A percentile compares a stretch with the other conserved stretches of the same genome.
These are phyloP conservation scores for Acronicta leporina DNA, from an alignment of 2,888 invertebrate species.

Conservation along the genomic window DNA sequence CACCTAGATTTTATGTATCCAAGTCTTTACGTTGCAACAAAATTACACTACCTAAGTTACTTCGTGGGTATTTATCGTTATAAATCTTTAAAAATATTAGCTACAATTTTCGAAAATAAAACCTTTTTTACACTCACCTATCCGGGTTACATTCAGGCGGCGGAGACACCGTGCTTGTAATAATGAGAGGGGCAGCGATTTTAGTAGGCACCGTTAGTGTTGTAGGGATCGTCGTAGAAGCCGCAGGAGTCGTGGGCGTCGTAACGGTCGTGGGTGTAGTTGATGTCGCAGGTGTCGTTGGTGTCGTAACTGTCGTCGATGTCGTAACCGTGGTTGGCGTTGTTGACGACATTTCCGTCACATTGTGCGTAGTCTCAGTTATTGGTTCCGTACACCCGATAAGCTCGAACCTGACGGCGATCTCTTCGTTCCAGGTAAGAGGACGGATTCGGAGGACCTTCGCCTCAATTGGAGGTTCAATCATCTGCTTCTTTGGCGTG, in stretches of 20 bases:
- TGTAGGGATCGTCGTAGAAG: not conserved
- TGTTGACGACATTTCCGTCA: no score
- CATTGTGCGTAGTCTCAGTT: not conserved
- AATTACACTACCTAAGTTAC: no score
- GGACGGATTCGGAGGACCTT: constrained; percentile 92
- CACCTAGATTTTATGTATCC: no score
- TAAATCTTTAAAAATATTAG: no score
- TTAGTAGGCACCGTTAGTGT: constrained; percentile 16
- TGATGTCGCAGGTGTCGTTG: not conserved
- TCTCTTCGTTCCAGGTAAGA: constrained; percentile 91
- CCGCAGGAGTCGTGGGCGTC: not conserved
- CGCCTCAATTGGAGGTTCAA: constrained; percentile 93
- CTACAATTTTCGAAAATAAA: no score
- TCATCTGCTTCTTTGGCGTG: constrained; percentile 90
- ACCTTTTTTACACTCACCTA: no score
- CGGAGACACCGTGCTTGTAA: constrained; percentile 39
- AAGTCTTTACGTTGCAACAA: no score
- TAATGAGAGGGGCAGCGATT: constrained; percentile 44
- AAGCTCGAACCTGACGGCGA: constrained; percentile 92
- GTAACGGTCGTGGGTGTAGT: not conserved
- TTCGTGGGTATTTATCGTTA: no score
- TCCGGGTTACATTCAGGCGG: constrained; percentile 47
- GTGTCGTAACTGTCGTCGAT: not conserved
- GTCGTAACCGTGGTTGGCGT: constrained; percentile 2
- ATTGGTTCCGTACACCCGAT: constrained; percentile 90